Evolutionary conservation across 64 coral and sea anemone species (phyloP), one percentile per base, ranked within the genome.

Genomic region (Montipora sp.): DNA sequence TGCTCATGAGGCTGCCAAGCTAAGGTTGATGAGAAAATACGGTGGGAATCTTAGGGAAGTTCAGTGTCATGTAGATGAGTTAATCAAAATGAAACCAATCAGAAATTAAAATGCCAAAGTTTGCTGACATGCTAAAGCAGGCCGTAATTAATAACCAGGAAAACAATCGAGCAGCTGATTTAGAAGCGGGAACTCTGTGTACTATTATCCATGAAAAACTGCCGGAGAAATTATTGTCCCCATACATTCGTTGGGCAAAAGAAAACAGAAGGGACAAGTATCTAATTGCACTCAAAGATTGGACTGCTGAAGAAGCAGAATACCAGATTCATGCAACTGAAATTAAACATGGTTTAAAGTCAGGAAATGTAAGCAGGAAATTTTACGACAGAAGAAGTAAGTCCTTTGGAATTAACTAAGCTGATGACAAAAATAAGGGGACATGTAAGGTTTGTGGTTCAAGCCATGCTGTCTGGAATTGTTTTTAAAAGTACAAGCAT

Each of bases 131-230:
- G 19, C 67, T 95, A 3, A 46, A 95, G 22, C 91, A 36, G 51
- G 87, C 89, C 16, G 78, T 94, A 11, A 83, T 94, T 11, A 89
- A 87, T 23, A 23, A 92, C 16, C 87, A 98, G 51, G 89, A 94
- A 46, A 94, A 94, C 73, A 20, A 59, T 19, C 59, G 89, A 43
- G 75, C 89, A 14, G 82, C 92, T 22, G 90, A 95, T 19, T 79
- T 98, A 57, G 90, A 94, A 71, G 75, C 24, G 71, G 90, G 90
- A 18, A 91, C 96, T 6, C 47, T 98, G 66, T 89, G 95, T 47
- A 88, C 75, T 4, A 85, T 88, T 47, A 84, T 98, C 43, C 70
- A 91, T 75, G 95, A 96, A 71, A 93, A 89, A 76, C 77, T 89
- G 15, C 75, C 58, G 22, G 53, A 95, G 63, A 23, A 18, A 7